Conservation (phyloP, 1,140 invertebrate genomes). For the Cotesia chilonis region DNA sequence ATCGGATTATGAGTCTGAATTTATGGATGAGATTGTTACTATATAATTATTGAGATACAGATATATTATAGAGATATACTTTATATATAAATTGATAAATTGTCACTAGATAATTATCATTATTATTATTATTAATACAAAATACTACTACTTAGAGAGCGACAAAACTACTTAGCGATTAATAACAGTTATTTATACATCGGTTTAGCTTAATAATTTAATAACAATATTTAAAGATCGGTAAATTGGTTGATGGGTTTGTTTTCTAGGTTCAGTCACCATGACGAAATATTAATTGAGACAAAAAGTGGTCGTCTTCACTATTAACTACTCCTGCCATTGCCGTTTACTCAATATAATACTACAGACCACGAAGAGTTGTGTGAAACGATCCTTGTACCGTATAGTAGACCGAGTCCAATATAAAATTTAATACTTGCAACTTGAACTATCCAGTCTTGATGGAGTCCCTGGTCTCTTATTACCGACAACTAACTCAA, state of each 20-base stretch:
- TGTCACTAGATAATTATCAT: no score
- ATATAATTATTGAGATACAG: no score
- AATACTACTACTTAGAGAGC: no score
- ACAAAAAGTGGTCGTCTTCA: constrained; percentile 48
- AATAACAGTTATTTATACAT: no score
- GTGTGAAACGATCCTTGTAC: constrained; percentile 18
- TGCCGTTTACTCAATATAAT: neutral
- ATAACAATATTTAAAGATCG: neutral
- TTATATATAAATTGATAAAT: no score
- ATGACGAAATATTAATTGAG: constrained; percentile 60
- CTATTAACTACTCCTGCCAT: no score
- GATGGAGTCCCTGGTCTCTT: no score
- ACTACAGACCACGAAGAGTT: neutral
- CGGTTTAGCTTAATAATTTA: neutral
- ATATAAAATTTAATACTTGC: neutral
- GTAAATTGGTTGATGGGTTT: neutral
- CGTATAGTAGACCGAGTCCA: neutral
- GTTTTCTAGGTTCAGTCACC: constrained; percentile 33
- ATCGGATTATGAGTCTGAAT: constrained; percentile 2
- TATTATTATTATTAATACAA: no score
- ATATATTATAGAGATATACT: no score
- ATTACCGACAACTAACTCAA: neutral
- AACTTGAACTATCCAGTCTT: neutral
- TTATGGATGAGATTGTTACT: no score
- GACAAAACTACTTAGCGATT: no score